Base-by-base conservation (phyloP, 2,113 vertebrate species). In the Camelus bactrianus region DNA sequence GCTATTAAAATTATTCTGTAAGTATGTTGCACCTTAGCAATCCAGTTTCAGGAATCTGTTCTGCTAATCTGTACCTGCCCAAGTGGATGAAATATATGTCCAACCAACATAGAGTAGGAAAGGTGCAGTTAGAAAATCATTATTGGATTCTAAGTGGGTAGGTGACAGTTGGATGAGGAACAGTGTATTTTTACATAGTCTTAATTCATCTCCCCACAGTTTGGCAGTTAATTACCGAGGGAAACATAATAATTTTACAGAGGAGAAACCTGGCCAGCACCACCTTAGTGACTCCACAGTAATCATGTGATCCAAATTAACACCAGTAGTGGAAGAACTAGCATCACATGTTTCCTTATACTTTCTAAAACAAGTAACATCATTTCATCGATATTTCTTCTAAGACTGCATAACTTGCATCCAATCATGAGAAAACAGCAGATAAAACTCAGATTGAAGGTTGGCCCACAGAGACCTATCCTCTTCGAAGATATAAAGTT, bases 171-270 rank as follows among this genome's bases (percentile, higher is more conserved):
- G 52, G 75, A 56, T 69, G 85, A 94, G 26, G 42, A 95, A n/a
- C 56, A 79, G 69, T 24, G 35, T 93, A 67, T 73, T 94, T 95
- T 82, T 91, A 65, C 38, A 42, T 52, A 65, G 72, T 79, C 65
- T 91, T 26, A 81, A 30, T 87, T 94, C 82, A 28, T 96, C 83
- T 96, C 48, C 86, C 62, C 28, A 52, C 10, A 75, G 12, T 60
- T 89, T 89, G 26, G 62, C 75, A 89, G 56, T 91, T 94, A 56
- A 30, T 89, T 82, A 67, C n/a, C 85, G 64, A 90, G 60, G 38
- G 83, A 87, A 89, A 86, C 73, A 73, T 24, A 76, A 67, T 92
- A 54, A 83, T 67, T 94, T 82, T 30, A 72, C 48, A 77, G 8
- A 72, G 42, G 69, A 75, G 72, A 93, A 93, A 73, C 38, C 42